These are phyloP conservation scores for Pelecanoides urinatrix DNA, from an alignment of 2,113 vertebrate species.

Conservation along the genomic window DNA sequence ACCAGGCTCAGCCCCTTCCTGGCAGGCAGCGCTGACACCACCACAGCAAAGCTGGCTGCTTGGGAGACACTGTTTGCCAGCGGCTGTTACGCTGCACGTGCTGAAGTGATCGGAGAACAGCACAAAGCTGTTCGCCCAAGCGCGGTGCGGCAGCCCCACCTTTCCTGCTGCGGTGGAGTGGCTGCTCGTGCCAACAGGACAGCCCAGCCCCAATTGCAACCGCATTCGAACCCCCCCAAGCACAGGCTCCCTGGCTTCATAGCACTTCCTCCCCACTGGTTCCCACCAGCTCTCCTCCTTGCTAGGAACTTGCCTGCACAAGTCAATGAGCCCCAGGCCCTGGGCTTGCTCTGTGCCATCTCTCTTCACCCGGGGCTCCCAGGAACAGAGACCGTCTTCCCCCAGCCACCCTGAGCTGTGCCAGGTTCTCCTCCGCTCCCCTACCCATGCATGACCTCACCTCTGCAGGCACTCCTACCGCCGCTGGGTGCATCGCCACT, in stretches of 20 bases:
- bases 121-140: background rate
- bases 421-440: background rate
- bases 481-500: background rate
- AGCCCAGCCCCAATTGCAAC: background rate
- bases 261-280: background rate
- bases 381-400: background rate
- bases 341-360: background rate
- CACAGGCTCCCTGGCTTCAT: background rate
- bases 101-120: background rate
- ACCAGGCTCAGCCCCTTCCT: background rate
- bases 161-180: background rate
- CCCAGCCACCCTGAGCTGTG: background rate
- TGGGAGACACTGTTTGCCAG: background rate
- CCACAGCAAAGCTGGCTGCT: background rate
- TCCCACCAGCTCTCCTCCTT: background rate
- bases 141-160: background rate
- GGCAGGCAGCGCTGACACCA: background rate
- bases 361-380: background rate
- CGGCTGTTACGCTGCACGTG: accelerated
- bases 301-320: background rate
- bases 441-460: background rate
- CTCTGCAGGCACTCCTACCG: constrained; percentile 26
- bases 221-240: accelerated
- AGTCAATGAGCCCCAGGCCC: background rate
- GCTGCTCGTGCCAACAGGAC: background rate